phyloP scores from a whole-genome alignment of 1,140 invertebrate genomes.

The Apis dorsata region DNA sequence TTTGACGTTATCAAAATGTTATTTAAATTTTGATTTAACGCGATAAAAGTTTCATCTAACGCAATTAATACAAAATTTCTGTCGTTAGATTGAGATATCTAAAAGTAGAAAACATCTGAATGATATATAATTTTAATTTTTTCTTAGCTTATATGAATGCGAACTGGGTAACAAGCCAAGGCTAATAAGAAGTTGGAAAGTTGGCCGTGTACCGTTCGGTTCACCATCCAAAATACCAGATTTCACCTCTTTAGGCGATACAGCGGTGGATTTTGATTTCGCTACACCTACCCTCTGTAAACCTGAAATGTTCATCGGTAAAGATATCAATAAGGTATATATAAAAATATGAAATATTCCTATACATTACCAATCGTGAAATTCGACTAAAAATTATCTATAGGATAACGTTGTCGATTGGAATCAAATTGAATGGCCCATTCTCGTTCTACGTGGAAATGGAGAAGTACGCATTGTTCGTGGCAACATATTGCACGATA shows the following conservation, averaged over 20 bases:
- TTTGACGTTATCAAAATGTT: too few species aligned
- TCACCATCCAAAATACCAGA: slow-evolving; percentile 80
- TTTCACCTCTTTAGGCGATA: slow-evolving; percentile 87
- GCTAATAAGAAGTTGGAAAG: slow-evolving; percentile 81
- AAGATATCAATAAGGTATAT: slow-evolving; percentile 40
- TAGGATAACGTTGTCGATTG: slow-evolving; percentile 70
- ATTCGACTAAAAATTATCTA: slow-evolving; percentile 10
- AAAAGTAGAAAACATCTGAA: neutral
- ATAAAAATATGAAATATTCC: neutral
- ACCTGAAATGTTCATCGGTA: slow-evolving; percentile 45
- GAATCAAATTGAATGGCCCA: slow-evolving; percentile 84
- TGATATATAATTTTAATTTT: slow-evolving; percentile 32
- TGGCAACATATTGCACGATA: slow-evolving; percentile 81
- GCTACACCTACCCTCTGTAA: slow-evolving; percentile 80
- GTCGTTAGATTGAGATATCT: neutral
- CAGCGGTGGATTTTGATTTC: slow-evolving; percentile 92
- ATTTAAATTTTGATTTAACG: too few species aligned
- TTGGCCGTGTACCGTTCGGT: slow-evolving; percentile 79
- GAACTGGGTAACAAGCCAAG: slow-evolving; percentile 73
- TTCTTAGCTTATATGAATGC: slow-evolving; percentile 78
- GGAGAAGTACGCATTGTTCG: slow-evolving; percentile 87
- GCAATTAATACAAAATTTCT: neutral
- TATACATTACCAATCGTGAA: neutral
- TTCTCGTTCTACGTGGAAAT: slow-evolving; percentile 90
- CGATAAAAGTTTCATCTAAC: too few species aligned